Conservation (phyloP, 2,888 invertebrate genomes). For the Andrena minutula region DNA sequence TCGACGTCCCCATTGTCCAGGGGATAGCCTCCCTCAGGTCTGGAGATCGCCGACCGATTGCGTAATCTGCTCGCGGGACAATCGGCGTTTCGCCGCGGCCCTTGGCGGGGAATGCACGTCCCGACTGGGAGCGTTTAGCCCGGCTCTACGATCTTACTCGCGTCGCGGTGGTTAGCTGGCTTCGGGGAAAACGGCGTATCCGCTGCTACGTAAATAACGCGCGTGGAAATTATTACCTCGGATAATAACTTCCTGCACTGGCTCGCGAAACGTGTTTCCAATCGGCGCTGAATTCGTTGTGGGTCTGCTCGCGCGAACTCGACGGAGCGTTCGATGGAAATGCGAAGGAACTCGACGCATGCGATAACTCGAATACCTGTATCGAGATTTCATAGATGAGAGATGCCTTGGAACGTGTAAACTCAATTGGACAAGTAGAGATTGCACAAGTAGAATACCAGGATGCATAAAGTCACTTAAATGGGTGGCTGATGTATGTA, state of each 20-base stretch:
- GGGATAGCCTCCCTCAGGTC: conserved; percentile 7
- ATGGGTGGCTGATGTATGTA: too few relatives aligned
- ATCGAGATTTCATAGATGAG: neutral
- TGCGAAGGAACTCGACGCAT: neutral
- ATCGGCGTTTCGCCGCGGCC: neutral
- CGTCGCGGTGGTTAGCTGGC: conserved; percentile 8
- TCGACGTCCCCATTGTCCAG: conserved; percentile 38
- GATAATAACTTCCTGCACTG: conserved; percentile 25
- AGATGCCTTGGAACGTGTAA: neutral
- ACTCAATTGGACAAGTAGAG: too few relatives aligned
- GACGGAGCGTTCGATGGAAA: neutral
- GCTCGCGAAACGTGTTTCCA: conserved; percentile 22
- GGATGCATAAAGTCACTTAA: too few relatives aligned
- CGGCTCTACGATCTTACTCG: neutral
- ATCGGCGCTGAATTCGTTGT: neutral
- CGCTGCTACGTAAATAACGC: conserved; percentile 23
- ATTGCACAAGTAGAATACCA: too few relatives aligned
- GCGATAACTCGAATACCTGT: neutral
- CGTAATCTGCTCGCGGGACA: conserved; percentile 9
- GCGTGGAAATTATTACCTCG: conserved; percentile 20
- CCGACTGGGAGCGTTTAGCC: neutral
- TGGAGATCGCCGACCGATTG: conserved; percentile 8
- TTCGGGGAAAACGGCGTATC: conserved; percentile 8
- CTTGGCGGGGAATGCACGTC: conserved; percentile 7
- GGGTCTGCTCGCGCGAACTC: conserved; percentile 1